Percentiles rank a stretch among this genome's conserved stretches.
These are phyloP conservation scores for Perdita meconis DNA, from an alignment of 2,888 invertebrate genomes.

Conservation along the genomic window DNA sequence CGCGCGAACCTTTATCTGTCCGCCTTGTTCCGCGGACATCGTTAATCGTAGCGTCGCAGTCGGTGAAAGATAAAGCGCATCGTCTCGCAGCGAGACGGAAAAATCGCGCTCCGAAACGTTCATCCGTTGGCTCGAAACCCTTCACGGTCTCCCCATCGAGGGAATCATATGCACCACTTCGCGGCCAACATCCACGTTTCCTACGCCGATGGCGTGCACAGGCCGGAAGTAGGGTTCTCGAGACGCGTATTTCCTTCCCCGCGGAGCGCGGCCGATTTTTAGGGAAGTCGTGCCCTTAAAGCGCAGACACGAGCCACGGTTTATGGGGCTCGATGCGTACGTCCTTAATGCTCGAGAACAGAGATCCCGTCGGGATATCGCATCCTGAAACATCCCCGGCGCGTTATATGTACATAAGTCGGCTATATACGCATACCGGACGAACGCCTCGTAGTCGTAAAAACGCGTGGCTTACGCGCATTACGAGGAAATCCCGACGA, in stretches of 20 bases:
- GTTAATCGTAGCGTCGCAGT: conserved; percentile 2
- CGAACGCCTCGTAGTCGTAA: conserved; percentile 58
- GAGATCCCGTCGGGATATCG: conserved; percentile 29
- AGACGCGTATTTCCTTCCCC: conserved; percentile 19
- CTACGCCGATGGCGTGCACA: conserved; percentile 62
- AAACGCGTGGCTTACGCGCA: conserved; percentile 57
- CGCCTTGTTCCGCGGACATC: neutral
- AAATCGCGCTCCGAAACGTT: conserved; percentile 39
- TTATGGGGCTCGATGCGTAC: conserved; percentile 45
- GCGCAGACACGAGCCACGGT: conserved; percentile 46
- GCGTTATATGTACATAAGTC: conserved; percentile 40
- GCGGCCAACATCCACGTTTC: conserved; percentile 77
- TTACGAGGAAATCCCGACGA: conserved; percentile 56
- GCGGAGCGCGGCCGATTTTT: conserved; percentile 31
- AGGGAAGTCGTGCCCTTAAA: conserved; percentile 49
- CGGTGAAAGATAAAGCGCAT: conserved; percentile 4
- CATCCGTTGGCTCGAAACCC: conserved; percentile 40
- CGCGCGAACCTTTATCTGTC: neutral
- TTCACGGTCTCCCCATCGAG: conserved; percentile 36
- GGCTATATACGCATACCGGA: conserved; percentile 35
- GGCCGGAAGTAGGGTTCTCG: conserved; percentile 64
- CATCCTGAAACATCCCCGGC: conserved; percentile 46
- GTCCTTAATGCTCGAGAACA: conserved; percentile 52
- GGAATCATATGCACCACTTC: conserved; percentile 79
- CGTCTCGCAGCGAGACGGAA: conserved; percentile 18